These are phyloP conservation scores for Pseudorectes ferrugineus DNA, from an alignment of 2,113 vertebrate genomes.

Conservation along the genomic window DNA sequence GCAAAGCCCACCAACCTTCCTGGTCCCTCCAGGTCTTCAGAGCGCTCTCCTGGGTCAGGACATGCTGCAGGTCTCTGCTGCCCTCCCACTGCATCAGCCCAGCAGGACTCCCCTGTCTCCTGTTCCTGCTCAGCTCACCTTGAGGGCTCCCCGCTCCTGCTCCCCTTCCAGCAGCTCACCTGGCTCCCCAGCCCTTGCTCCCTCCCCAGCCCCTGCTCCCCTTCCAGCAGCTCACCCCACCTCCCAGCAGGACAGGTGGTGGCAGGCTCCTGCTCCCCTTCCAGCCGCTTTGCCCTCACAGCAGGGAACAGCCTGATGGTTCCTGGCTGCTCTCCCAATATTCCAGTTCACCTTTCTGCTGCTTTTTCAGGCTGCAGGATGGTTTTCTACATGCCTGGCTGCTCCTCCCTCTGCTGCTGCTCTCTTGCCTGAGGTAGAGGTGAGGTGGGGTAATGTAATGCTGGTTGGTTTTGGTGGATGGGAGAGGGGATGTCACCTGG, in stretches of 20 bases:
- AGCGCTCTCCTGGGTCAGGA: not conserved
- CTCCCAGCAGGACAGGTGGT: not conserved
- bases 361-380: not conserved
- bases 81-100: not conserved
- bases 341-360: not conserved
- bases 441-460: not conserved
- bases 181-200: not conserved
- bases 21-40: not conserved
- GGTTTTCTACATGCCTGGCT: not conserved
- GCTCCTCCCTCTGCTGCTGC: not conserved
- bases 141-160: not conserved
- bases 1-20: not conserved
- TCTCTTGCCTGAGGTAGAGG: not conserved
- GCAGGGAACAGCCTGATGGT: not conserved
- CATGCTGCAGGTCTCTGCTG: not conserved
- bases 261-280: not conserved
- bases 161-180: not conserved
- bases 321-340: not conserved
- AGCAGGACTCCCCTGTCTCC: not conserved
- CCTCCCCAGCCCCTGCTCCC: not conserved
- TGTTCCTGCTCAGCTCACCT: not conserved
- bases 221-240: not conserved
- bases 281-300: not conserved
- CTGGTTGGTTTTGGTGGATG: not conserved
- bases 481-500: not conserved